Evolutionary conservation across 2,888 invertebrate species (phyloP), one percentile per base, ranked within the genome.

Genomic region (Polyommatus icarus): DNA sequence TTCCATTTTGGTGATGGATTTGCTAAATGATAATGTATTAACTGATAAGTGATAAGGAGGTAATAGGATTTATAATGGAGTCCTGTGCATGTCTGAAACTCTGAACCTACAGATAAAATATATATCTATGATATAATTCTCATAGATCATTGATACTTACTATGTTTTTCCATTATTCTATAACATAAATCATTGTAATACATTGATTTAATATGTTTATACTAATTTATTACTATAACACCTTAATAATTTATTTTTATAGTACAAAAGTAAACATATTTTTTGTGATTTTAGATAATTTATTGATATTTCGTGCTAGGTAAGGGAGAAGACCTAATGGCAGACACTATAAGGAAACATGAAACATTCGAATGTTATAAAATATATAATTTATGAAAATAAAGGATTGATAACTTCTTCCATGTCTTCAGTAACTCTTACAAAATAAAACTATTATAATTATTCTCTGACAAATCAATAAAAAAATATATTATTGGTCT

Each of bases 21-120:
- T 46, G 10, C 46, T 61, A 61, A 61, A 24, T 12, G 61, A 61
- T 61, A 24, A 61, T 61, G 10, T 24, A 61, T 61, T 12, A 61
- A 32, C 29, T 67, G 29, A 67, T 67, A 67, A 67, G 67, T 67
- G 67, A 67, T 67, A 67, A 67, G 67, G 6, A 32, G 67, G 12
- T 67, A 67, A 29, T 67, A 67, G 32, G 67, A 32, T 67, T 67
- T 67, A 67, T 15, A 67, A 67, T 67, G 67, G 67, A 67, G 67
- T 67, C 67, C 67, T 32, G 67, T 32, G 32, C 32, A 67, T 67
- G 67, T 67, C 12, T 24, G n/a, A 59, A 59, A 10, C 24, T 67
- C 12, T 24, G n/a, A 59, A 59, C 12, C 24, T 67, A 67, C 5
- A 18, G 67, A 67, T 29, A 67, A 18, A 32, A 12, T 61, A 10